Evolutionary conservation across 2,113 vertebrate species (phyloP), one percentile per base, ranked within the genome.

Genomic region (Myrmecobius fasciatus): DNA sequence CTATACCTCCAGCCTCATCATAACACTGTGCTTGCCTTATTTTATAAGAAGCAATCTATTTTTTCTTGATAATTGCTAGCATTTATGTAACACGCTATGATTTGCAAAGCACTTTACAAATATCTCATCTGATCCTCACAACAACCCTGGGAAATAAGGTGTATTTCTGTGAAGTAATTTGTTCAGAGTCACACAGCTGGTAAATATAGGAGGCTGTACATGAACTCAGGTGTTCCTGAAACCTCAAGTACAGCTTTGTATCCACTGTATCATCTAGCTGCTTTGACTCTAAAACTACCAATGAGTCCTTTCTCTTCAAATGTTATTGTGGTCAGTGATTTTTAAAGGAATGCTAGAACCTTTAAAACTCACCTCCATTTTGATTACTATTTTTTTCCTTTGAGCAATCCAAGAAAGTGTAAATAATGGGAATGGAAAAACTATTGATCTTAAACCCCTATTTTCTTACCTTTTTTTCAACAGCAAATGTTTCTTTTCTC

Each of bases 391-490:
- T 91, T 54, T 94, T 96, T 54, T 52, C 93, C 20, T 56, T 89
- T 60, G 36, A 93, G 7, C 54, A 96, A 88, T 94, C 90, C 93
- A 92, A 94, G n/a, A 56, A n/a, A 91, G 51, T 83, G 48, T 92
- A 91, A 95, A 89, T 96, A 94, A 90, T 60, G 75, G 28, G 31
- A 53, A 11, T 53, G 52, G 67, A 26, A 94, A 83, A 93, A 95
- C 75, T 20, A 94, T 95, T 94, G 2, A 93, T 91, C 36, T 93
- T 54, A 89, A 97, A 94, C 53, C 91, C 91, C 6, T 94, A 60
- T 94, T 94, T 93, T 89, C 46, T 53, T 52, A 51, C 52, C 1
- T 25, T 24, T 90, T 90, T 97, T 92, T 92, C 12, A 89, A 56
- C 5, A 43, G n/a, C 28, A 49, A 93, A 36, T 96, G 28, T 53